Evolutionary conservation across 1,140 invertebrate genomes (phyloP).

Genomic region (Drosophila lini): DNA sequence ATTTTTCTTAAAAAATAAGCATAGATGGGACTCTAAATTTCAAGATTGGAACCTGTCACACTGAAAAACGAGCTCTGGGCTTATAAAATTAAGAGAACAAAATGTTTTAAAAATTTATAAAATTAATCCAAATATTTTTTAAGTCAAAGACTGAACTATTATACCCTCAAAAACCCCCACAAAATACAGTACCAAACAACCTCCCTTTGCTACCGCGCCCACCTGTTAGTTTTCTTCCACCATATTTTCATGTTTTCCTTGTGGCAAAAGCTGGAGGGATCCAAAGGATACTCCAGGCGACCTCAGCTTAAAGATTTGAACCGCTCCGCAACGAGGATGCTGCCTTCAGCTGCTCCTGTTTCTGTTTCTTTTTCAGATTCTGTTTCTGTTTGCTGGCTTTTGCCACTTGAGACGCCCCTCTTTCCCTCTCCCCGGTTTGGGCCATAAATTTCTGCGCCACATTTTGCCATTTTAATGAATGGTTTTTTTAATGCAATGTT

Average conservation of each 20-base stretch:
- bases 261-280: slow-evolving; percentile 2
- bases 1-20: no score
- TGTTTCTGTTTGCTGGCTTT: slow-evolving; percentile 11
- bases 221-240: slow-evolving; percentile 12
- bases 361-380: slow-evolving; percentile 19
- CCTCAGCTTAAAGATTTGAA: slow-evolving; percentile 24
- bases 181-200: slow-evolving; percentile 2
- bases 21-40: no score
- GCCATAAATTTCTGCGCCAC: slow-evolving; percentile 76
- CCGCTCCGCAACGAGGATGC: slow-evolving; percentile 2
- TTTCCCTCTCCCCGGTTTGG: slow-evolving; percentile 13
- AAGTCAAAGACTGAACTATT: not conserved
- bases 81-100: not conserved
- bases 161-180: not conserved
- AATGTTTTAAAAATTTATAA: not conserved
- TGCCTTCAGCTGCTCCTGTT: slow-evolving; percentile 24
- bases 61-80: not conserved
- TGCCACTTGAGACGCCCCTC: slow-evolving; percentile 54
- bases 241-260: not conserved
- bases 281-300: slow-evolving; percentile 3
- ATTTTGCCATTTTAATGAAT: slow-evolving; percentile 82
- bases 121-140: not conserved
- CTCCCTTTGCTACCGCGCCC: not conserved
- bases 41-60: no score
- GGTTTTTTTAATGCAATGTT: slow-evolving; percentile 82